Base-by-base conservation (phyloP, 1,140 invertebrate genomes). In the Drosophila kohkoa region DNA sequence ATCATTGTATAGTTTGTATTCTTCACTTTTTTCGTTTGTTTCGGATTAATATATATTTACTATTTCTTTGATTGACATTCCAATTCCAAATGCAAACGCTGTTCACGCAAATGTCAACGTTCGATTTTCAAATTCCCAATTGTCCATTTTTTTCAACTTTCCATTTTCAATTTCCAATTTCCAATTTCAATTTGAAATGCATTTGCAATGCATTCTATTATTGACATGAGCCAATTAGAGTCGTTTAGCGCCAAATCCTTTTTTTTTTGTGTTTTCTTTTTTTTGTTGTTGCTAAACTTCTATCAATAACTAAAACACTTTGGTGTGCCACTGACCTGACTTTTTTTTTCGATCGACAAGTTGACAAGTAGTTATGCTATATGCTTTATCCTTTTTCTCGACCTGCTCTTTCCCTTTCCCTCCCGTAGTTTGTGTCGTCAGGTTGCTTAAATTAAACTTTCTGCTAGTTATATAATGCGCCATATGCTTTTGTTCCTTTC, bases 221-320 rank as follows among this genome's bases (percentile, higher is more conserved):
- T 11, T 46, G n/a, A 60, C 25, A 5, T 60, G 43, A 0, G 25
- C n/a, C 13, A 28, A 11, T 30, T 32, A 48, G 10, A 15, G 20
- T 16, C 43, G 28, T 32, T 62, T 48, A 20, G 10, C 15, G 48
- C 11, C 16, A 48, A 16, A 10, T 15, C 8, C 20, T 25, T 25
- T 25, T 25, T 25, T 30, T 28, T 2, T 30, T 10, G 3, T 0
- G 1, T 32, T 0, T 32, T 2, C 2, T 32, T 5, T 7, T 5
- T 6, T 8, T 32, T 32, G 30, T 41, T 41, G 38, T 41, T 11
- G 38, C 25, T 30, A 52, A 52, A 52, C 32, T 52, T 66, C 38
- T 59, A 68, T 68, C 43, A 49, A 51, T 60, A 60, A 51, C 46
- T 69, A 69, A 67, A 38, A 38, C 32, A 30, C 13, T 35, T 32